phyloP scores from a whole-genome alignment of 2,888 invertebrate species.

The Caenorhabditis virilis region DNA sequence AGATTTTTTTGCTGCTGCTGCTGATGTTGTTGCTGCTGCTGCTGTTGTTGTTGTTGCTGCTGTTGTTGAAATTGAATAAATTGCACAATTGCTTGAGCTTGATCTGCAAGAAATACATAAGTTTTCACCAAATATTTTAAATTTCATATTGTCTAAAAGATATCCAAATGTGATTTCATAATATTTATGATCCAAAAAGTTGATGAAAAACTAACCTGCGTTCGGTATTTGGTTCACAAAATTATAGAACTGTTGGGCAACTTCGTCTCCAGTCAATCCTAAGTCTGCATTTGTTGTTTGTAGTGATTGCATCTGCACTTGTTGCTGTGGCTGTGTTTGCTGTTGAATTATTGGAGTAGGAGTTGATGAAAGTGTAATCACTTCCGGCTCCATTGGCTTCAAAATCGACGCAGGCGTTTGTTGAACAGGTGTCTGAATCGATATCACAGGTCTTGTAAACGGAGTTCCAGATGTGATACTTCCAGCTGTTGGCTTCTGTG shows the following conservation, averaged over 20 bases:
- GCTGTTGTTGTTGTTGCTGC: not conserved
- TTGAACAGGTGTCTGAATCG: too few relatives aligned
- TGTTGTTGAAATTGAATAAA: not conserved
- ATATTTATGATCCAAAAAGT: not conserved
- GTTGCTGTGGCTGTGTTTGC: not conserved
- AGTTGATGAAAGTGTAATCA: not conserved
- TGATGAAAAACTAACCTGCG: too few relatives aligned
- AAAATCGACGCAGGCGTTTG: too few relatives aligned
- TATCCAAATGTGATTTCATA: not conserved
- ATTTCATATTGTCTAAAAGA: not conserved
- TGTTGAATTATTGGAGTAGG: not conserved
- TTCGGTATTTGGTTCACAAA: too few relatives aligned
- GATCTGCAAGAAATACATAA: too few relatives aligned
- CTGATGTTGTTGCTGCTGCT: not conserved
- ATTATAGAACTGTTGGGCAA: too few relatives aligned
- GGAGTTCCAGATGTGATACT: not conserved
- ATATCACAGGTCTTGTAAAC: not conserved
- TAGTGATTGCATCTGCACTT: not conserved
- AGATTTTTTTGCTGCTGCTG: not conserved
- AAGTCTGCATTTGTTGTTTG: too few relatives aligned
- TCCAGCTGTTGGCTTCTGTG: not conserved
- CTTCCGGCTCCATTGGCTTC: too few relatives aligned
- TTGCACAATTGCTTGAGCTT: too few relatives aligned
- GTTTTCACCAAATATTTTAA: not conserved
- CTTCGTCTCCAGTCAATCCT: too few relatives aligned